Evolutionary conservation across 2,888 invertebrate species (phyloP), one percentile per base, ranked within the genome.

Genomic region (Oxycera nigricornis): DNA sequence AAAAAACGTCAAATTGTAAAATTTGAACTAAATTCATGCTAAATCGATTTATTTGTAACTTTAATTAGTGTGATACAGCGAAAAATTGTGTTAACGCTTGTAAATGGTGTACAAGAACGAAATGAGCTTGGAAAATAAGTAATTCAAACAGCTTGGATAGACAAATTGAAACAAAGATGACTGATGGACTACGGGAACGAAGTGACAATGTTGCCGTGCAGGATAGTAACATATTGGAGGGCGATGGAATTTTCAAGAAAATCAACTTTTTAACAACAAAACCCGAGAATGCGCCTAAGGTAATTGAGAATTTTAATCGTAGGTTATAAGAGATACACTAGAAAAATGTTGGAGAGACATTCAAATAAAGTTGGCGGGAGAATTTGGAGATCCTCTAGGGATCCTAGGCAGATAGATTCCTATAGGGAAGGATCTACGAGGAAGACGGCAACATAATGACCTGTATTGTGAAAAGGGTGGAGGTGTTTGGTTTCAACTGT

Each of bases 241-340:
- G 80, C 22, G 83, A 85, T 73, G 80, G 78, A 62, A 78, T 86
- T 55, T 78, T 86, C 72, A 82, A 84, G 61, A 85, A 86, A 81
- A 83, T 85, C 39, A 85, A 85, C 75, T 84, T 84, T 74, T 79
- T 86, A 73, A 86, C 85, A 67, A 82, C 82, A 24, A 84, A 82
- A 74, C 81, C 80, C n/a, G 83, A 82, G 62, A 79, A 79, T 20
- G 81, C 79, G 78, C 79, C 83, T 57, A 84, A 85, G 81, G 85
- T 85, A 81, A 78, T n/a, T n/a, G n/a, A n/a, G n/a, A n/a, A n/a
- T n/a, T 31, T 31, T 2, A 24, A n/a, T n/a, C n/a, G n/a, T n/a
- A n/a, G n/a, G n/a, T n/a, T n/a, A n/a, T n/a, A n/a, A n/a, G n/a
- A n/a, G n/a, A n/a, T n/a, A n/a, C n/a, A n/a, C n/a, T n/a, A n/a